Base-by-base conservation (phyloP, 2,888 invertebrate species). In the Lysandra coridon region DNA sequence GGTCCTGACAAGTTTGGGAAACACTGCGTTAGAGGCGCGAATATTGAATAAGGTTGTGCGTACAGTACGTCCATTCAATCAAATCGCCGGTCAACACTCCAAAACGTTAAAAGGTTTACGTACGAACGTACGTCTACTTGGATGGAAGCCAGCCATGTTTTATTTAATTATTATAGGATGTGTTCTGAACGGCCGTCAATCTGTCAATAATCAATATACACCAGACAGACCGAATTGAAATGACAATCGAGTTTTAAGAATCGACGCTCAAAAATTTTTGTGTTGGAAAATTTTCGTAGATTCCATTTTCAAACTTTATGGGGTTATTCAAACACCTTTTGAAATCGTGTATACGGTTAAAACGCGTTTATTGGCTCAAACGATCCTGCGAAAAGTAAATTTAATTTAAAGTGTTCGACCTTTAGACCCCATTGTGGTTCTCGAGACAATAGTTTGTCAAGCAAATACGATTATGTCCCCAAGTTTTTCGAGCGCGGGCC, bases 381-480 rank as follows among this genome's bases (percentile, higher is more conserved):
- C 64, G 23, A 30, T 12, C 69, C 33, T 12, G 33, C 33, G 14
- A 69, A 33, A 69, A 69, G 69, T 69, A 64, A 30, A 64, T 37
- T 69, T 37, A 69, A 69, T 69, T 69, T 69, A 14, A 69, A 69
- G 33, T 69, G 33, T 37, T 69, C 69, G 69, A 69, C 69, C 69
- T 33, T 69, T 69, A 69, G 64, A 33, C 4, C 69, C 37, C 69
- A 37, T 37, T 69, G 69, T 33, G 69, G 69, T 69, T 12, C 4
- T 12, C 12, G 69, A 69, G 69, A 69, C 69, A 69, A 69, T 69
- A 69, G 69, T 69, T 69, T 69, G 33, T 69, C 14, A 37, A 69
- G 69, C 69, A 69, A 69, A 69, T 69, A 33, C 69, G 69, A 69
- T 69, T 69, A 69, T 69, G 69, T 33, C 33, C 69, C 69, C 69